A percentile compares a stretch with the other conserved stretches of the same genome.
phyloP scores from a whole-genome alignment of 2,113 vertebrate species.

The Octodon degus region DNA sequence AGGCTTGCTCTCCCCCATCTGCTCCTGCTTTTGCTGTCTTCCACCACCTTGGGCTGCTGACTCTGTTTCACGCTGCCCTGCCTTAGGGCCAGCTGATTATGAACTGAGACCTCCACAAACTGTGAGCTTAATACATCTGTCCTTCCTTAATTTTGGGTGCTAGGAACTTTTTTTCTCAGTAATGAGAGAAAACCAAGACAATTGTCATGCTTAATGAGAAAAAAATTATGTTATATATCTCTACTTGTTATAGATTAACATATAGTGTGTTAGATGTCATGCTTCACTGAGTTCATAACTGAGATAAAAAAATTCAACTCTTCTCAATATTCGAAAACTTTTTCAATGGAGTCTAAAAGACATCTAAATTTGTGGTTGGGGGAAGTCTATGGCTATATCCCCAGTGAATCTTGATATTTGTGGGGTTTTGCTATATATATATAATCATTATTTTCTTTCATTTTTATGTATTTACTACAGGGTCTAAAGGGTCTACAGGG shows the following conservation, averaged over 20 bases:
- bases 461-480: too few relatives aligned
- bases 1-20: too few relatives aligned
- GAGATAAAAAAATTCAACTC: constrained; percentile 14
- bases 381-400: background rate
- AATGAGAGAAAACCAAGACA: too few relatives aligned
- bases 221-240: background rate
- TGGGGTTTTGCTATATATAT: background rate
- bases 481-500: too few relatives aligned
- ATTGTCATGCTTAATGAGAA: background rate
- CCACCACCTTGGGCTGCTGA: too few relatives aligned
- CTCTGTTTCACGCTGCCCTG: too few relatives aligned
- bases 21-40: too few relatives aligned
- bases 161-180: too few relatives aligned
- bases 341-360: background rate
- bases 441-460: background rate
- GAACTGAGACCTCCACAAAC: too few relatives aligned
- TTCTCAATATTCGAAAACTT: background rate
- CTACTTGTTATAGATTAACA: background rate
- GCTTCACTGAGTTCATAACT: background rate
- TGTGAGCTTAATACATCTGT: too few relatives aligned
- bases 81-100: too few relatives aligned
- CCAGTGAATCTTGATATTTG: background rate
- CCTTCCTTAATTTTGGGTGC: too few relatives aligned
- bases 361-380: background rate
- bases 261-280: background rate